Conservation (phyloP, 1,140 invertebrate genomes). For the Papilio aristodemus region DNA sequence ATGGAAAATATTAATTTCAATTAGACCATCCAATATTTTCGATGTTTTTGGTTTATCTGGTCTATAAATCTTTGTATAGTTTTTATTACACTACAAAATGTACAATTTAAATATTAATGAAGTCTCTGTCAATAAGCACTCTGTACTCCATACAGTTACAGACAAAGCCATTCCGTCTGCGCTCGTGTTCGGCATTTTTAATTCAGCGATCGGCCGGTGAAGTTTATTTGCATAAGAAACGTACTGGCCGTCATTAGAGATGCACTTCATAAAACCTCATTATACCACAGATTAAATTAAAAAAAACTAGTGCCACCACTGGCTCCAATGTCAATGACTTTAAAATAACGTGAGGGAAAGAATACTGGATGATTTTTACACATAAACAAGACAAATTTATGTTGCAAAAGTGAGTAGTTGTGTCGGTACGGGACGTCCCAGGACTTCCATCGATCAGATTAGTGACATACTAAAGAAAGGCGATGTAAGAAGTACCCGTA, state of each 20-base stretch:
- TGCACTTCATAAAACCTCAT: conserved; percentile 23
- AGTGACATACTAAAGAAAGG: too few species aligned
- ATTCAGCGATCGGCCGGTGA: conserved; percentile 24
- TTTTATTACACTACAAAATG: not conserved
- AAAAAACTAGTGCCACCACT: conserved; percentile 20
- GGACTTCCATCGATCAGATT: too few species aligned
- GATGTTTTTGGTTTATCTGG: too few species aligned
- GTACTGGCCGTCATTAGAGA: conserved; percentile 22
- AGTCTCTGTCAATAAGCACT: conserved; percentile 13
- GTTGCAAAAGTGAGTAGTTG: too few species aligned
- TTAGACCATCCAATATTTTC: too few species aligned
- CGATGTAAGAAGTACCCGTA: too few species aligned
- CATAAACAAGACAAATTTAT: too few species aligned
- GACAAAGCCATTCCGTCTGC: conserved; percentile 21
- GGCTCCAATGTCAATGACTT: conserved; percentile 15
- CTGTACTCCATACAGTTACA: conserved; percentile 20
- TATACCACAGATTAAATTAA: conserved; percentile 6
- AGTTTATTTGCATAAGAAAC: conserved; percentile 36
- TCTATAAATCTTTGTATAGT: not conserved
- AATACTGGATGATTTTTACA: not conserved
- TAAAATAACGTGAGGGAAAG: not conserved
- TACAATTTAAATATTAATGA: not conserved
- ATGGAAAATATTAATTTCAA: too few species aligned
- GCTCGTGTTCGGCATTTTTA: conserved; percentile 36
- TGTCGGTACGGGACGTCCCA: too few species aligned